Conservation (phyloP, 2,797 vertebrate species). For the Platalea minor region DNA sequence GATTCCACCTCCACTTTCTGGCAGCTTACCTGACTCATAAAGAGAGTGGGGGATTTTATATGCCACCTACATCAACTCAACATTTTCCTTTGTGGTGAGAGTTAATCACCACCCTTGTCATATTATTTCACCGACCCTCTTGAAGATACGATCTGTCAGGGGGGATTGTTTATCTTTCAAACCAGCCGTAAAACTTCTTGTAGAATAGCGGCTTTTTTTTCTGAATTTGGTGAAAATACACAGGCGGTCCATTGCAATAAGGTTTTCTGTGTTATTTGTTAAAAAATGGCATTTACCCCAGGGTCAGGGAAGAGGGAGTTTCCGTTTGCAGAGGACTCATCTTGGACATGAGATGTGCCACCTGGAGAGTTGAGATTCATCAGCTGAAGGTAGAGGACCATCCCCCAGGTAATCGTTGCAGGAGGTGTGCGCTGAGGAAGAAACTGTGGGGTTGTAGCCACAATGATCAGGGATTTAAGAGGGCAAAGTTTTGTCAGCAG, state of each 20-base stretch:
- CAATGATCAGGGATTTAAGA: neutral
- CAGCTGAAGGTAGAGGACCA: neutral
- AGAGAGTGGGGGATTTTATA: conserved; percentile 35
- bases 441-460: neutral
- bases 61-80: conserved; percentile 51
- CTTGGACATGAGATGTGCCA: neutral
- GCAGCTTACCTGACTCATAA: conserved; percentile 63
- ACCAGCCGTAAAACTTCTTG: neutral
- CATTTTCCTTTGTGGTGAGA: conserved; percentile 61
- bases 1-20: conserved; percentile 38
- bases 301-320: neutral
- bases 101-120: conserved; percentile 54
- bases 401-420: neutral
- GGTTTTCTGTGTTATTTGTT: neutral
- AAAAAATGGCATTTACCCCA: neutral
- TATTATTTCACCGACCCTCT: conserved; percentile 38
- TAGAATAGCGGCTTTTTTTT: neutral
- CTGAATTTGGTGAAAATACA: neutral
- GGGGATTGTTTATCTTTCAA: neutral
- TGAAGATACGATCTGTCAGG: neutral
- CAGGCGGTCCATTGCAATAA: neutral
- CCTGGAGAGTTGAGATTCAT: neutral
- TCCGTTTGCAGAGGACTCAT: neutral
- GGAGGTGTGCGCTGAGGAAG: neutral
- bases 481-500: neutral